Conservation (phyloP, 2,797 vertebrate genomes). For the Aselliscus stoliczkanus region DNA sequence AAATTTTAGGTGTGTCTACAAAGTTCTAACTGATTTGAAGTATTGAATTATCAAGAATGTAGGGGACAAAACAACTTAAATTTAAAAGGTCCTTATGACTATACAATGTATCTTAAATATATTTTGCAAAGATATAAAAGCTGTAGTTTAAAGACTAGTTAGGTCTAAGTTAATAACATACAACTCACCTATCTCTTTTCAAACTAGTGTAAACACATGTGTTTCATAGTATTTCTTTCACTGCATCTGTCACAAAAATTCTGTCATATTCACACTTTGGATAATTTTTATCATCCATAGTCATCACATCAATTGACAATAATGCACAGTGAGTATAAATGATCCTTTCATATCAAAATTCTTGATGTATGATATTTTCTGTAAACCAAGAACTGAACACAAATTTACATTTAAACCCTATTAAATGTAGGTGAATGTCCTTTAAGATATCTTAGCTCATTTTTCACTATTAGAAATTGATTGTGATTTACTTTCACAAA, state of each 20-base stretch:
- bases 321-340: not conserved
- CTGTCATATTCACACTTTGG: not conserved
- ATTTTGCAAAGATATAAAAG: not conserved
- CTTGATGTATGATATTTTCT: not conserved
- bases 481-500: slow-evolving; percentile 37
- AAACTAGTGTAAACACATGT: not conserved
- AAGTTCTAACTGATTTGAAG: not conserved
- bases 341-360: not conserved
- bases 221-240: not conserved
- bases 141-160: not conserved
- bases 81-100: not conserved
- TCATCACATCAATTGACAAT: not conserved
- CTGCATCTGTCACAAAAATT: not conserved
- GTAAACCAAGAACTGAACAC: not conserved
- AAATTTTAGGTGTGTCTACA: not conserved
- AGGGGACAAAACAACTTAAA: not conserved
- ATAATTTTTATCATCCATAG: not conserved
- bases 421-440: not conserved
- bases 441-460: not conserved
- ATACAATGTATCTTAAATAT: not conserved
- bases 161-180: not conserved
- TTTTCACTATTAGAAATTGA: not conserved
- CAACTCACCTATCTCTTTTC: not conserved
- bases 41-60: not conserved
- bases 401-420: not conserved